Evolutionary conservation across 2,797 vertebrate species (phyloP).

Genomic region (Coregonus sp.): DNA sequence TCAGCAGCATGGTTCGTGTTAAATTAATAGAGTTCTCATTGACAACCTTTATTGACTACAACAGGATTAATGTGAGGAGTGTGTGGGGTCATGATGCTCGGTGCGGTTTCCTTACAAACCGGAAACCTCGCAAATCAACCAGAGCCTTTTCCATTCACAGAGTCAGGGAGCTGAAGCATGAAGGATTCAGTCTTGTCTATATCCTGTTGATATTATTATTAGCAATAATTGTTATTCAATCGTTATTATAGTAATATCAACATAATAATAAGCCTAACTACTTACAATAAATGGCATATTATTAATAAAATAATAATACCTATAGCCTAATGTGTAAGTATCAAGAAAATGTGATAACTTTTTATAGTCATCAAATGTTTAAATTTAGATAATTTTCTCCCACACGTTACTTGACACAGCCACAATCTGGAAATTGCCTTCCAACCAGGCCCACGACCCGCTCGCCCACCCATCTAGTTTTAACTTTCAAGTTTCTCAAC

Average conservation of each 20-base stretch:
- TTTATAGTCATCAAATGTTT: not conserved
- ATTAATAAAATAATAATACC: not conserved
- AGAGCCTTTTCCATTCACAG: not conserved
- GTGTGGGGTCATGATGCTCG: slow-evolving; percentile 37
- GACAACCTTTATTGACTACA: slow-evolving; percentile 48
- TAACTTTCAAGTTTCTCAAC: slow-evolving; percentile 71
- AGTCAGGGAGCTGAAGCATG: not conserved
- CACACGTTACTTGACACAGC: slow-evolving; percentile 22
- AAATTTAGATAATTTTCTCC: not conserved
- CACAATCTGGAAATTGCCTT: slow-evolving; percentile 64
- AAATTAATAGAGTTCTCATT: slow-evolving; percentile 44
- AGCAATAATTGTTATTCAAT: not conserved
- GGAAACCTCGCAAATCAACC: not conserved
- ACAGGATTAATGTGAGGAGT: slow-evolving; percentile 50
- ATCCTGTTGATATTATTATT: not conserved
- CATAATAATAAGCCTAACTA: not conserved
- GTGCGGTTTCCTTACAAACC: slow-evolving; percentile 21
- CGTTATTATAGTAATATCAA: not conserved
- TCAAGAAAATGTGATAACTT: not conserved
- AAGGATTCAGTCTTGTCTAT: not conserved
- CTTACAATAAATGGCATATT: not conserved
- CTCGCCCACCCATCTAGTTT: slow-evolving; percentile 50
- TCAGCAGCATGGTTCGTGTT: slow-evolving; percentile 16
- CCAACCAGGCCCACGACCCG: slow-evolving; percentile 51
- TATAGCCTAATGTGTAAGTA: not conserved